Base-by-base conservation (phyloP, 2,113 vertebrate genomes). In the Cyanoramphus novaezelandiae region DNA sequence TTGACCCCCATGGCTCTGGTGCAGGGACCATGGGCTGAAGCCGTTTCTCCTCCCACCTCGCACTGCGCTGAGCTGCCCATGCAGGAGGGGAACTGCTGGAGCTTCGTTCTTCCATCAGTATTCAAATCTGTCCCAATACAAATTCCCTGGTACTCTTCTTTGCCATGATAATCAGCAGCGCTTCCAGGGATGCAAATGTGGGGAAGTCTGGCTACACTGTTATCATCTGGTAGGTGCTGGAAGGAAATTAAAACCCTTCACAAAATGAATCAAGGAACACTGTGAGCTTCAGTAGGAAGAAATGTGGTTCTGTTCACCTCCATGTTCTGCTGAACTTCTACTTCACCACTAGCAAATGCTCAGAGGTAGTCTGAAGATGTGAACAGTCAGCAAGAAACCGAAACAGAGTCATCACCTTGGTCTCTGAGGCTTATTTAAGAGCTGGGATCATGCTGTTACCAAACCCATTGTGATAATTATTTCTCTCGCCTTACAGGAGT, bases 381-480 rank as follows among this genome's bases (percentile, higher is more conserved):
- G 77, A 96, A 29, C 62, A 62, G 81, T 86, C 91, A 85, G 96
- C 91, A 94, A 68, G 79, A 39, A 80, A 47, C 52, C 46, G 46
- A 55, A 81, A 33, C 27, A 68, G 78, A 81, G n/a, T 31, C 53
- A 82, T 71, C 64, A 28, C 59, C 68, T 85, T 4, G 3, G 39
- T 93, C 52, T 89, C 86, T 1, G 13, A 50, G 77, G 81, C 0
- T 7, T 67, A 90, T 90, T 95, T 96, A 95, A 94, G 90, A 71
- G 50, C 33, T 7, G 24, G 63, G 52, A 60, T 85, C 21, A 20
- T 3, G 70, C 75, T 94, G 82, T 86, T 95, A 70, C 46, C 85
- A 95, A 95, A 88, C 85, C 35, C 86, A 24, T 17, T n/a, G 72
- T 29, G 55, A 59, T 81, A 95, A 97, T 94, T 96, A 86, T 94